Conservation (phyloP, 2,113 vertebrate genomes). For the Regulus satrapa region DNA sequence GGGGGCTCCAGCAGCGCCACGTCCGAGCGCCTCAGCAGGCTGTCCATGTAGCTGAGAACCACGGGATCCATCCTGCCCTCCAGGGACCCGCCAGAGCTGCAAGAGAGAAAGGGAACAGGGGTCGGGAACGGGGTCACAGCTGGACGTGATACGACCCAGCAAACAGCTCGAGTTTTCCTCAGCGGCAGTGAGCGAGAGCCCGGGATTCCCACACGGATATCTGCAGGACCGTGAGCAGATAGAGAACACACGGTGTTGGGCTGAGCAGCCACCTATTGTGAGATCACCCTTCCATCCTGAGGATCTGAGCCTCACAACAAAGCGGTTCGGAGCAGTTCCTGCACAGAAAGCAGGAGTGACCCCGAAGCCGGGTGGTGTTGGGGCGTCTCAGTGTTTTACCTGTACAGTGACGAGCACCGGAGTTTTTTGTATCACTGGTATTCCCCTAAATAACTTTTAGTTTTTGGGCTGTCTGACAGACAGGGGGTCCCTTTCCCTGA, state of each 20-base stretch:
- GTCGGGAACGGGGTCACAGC: not conserved
- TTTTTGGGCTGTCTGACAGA: not conserved
- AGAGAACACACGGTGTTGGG: fast-evolving
- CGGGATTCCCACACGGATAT: not conserved
- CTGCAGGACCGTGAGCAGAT: not conserved
- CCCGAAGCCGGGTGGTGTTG: not conserved
- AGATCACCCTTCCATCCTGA: not conserved
- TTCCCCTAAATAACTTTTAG: not conserved
- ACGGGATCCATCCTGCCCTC: constrained; percentile 85
- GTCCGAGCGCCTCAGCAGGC: constrained; percentile 88
- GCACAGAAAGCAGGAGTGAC: not conserved
- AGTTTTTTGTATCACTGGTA: not conserved
- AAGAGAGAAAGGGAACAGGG: not conserved
- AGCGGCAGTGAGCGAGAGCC: not conserved
- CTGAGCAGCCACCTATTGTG: not conserved
- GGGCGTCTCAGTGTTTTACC: not conserved
- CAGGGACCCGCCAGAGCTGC: constrained; percentile 32
- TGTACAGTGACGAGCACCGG: not conserved
- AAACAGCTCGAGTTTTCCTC: not conserved
- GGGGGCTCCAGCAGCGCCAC: constrained; percentile 88
- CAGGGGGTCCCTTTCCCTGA: fast-evolving
- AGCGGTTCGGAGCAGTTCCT: not conserved
- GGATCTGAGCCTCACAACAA: not conserved
- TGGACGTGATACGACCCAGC: fast-evolving
- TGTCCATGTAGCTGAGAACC: constrained; percentile 94